Percentiles rank a stretch among this genome's conserved stretches.
These are phyloP conservation scores for Augochlora pura DNA, from an alignment of 1,140 invertebrate species.

Conservation along the genomic window DNA sequence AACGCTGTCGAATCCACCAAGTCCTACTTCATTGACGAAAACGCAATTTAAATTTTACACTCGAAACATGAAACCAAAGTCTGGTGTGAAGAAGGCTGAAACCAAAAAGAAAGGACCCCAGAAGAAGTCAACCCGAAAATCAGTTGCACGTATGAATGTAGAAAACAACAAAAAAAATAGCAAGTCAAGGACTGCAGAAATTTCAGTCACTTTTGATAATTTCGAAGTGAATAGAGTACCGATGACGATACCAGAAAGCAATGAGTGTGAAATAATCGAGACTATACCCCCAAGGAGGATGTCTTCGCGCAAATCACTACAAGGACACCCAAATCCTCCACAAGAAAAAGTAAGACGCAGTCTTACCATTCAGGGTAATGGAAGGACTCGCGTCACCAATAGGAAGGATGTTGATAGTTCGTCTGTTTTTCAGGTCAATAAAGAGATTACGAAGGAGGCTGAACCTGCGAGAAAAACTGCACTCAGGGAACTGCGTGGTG, in stretches of 20 bases:
- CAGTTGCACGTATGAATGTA: neutral
- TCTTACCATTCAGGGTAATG: neutral
- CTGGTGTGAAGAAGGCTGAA: neutral
- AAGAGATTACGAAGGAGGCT: neutral
- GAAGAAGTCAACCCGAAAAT: neutral
- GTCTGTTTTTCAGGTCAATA: slow-evolving; percentile 23
- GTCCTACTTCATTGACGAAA: slow-evolving; percentile 18
- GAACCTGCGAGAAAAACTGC: neutral
- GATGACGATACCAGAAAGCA: neutral
- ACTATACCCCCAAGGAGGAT: neutral
- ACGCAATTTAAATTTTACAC: neutral
- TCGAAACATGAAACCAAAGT: neutral
- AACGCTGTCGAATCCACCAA: slow-evolving; percentile 59
- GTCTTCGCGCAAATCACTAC: neutral
- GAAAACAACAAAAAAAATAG: neutral
- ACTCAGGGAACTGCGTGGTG: neutral
- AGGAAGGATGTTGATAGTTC: slow-evolving; percentile 20
- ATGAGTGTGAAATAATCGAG: neutral
- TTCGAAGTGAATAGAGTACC: neutral
- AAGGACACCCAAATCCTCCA: neutral
- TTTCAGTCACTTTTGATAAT: neutral
- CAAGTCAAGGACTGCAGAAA: neutral
- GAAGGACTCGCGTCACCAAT: slow-evolving; percentile 6
- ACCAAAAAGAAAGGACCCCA: neutral
- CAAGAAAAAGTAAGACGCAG: neutral